Evolutionary conservation across 2,797 vertebrate species (phyloP).

Genomic region (Oreonectes daqikongensis): DNA sequence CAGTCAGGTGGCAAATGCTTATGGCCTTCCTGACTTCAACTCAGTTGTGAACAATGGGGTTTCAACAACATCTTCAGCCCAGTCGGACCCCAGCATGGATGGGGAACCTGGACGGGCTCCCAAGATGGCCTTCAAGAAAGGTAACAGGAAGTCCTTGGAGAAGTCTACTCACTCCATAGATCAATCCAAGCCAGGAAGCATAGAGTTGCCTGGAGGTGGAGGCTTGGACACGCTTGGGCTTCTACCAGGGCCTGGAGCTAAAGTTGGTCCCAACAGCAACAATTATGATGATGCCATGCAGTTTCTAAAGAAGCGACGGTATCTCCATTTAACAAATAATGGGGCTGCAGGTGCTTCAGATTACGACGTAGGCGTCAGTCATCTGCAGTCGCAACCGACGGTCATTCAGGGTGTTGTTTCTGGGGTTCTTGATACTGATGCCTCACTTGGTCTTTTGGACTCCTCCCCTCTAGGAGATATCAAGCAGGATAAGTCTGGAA

Average conservation of each 20-base stretch:
- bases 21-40: constrained; percentile 82
- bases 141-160: constrained; percentile 83
- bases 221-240: constrained; percentile 83
- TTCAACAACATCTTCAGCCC: constrained; percentile 83
- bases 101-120: constrained; percentile 83
- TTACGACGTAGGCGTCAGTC: constrained; percentile 84
- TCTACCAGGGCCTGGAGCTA: constrained; percentile 82
- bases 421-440: constrained; percentile 85
- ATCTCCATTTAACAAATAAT: constrained; percentile 87
- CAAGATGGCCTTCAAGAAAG: constrained; percentile 94
- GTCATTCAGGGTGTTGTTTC: constrained; percentile 88
- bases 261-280: constrained; percentile 83
- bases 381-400: constrained; percentile 86
- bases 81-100: constrained; percentile 85
- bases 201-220: constrained; percentile 75
- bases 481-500: constrained; percentile 92
- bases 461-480: constrained; percentile 81
- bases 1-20: constrained; percentile 71
- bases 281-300: constrained; percentile 99
- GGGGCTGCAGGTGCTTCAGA: constrained; percentile 56
- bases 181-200: constrained; percentile 77
- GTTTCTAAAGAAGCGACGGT: constrained; percentile 97
- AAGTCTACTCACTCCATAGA: constrained; percentile 80
- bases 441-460: constrained; percentile 83
- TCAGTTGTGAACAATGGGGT: constrained; percentile 84